Base-by-base conservation (phyloP, 2,797 vertebrate genomes). In the Sarcoramphus papa region DNA sequence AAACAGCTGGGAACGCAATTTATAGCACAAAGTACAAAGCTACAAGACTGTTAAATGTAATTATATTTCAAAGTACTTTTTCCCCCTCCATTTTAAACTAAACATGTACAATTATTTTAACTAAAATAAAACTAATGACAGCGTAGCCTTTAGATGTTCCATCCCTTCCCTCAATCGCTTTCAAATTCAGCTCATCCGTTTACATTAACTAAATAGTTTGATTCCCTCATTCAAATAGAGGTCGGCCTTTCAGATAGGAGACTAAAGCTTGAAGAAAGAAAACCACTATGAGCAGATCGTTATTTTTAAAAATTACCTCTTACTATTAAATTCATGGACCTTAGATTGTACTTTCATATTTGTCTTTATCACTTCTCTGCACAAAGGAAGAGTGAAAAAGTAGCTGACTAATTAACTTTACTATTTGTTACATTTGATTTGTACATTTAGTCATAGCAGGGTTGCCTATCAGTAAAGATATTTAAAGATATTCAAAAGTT, bases 1-100 rank as follows among this genome's bases (percentile, higher is more conserved):
- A 98, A 98, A 95, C 97, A 98, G 96, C 98, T 98, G 97, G 97
- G 94, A 98, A 97, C 5, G 4, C 92, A 95, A 97, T 98, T 98
- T 97, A 88, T 97, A 98, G 97, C 92, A 47, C 96, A 97, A 97
- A 98, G 96, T 96, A 93, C 77, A 97, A 97, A 97, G 93, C 91
- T 94, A 90, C 68, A 93, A 93, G 97, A 93, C 68, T 87, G 95
- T 96, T 98, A 94, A 97, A 96, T 88, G 96, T 86, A 95, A 97
- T 98, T 97, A 96, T 97, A 97, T 97, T 97, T 94, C 96, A 97
- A 97, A 97, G 97, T 96, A 92, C 87, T 69, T 97, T 97, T 95
- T 19, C 88, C 65, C 65, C 62, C 54, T 85, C 88, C 95, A 84
- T 97, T 97, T 97, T 92, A 89, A 89, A 96, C 78, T 95, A 87